Percentiles rank a stretch among this genome's conserved stretches.
Conservation (phyloP, 2,113 vertebrate genomes). For the Hyperopisus bebe region DNA sequence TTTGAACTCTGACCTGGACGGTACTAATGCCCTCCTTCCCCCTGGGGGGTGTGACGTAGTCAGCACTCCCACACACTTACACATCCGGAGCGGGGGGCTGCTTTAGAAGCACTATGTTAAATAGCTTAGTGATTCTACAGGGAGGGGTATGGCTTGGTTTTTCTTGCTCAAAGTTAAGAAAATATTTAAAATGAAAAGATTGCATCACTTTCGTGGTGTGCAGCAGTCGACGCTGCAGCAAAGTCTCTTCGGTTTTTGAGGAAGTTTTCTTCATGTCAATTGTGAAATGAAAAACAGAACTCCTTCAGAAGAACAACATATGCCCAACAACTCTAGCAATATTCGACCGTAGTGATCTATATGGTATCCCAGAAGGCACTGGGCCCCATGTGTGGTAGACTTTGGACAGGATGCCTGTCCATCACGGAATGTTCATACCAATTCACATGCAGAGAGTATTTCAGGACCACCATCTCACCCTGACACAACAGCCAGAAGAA, state of each 20-base stretch:
- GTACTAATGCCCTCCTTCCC: neutral
- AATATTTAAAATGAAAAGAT: constrained; percentile 7
- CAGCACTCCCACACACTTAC: constrained; percentile 5
- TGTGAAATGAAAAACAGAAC: neutral
- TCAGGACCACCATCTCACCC: neutral
- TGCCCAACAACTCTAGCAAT: neutral
- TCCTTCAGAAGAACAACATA: neutral
- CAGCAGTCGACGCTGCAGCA: neutral
- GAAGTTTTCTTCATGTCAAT: neutral
- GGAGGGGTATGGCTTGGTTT: neutral
- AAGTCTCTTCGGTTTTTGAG: neutral
- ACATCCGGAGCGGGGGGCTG: neutral
- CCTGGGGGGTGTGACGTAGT: neutral
- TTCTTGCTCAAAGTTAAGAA: neutral
- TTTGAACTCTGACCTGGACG: neutral
- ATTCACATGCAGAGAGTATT: neutral
- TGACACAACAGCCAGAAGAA: neutral
- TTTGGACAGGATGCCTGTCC: neutral
- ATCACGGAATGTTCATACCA: neutral
- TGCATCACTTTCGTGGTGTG: neutral
- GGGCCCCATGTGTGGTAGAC: neutral
- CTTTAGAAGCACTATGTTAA: constrained; percentile 6
- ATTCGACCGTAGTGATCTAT: neutral
- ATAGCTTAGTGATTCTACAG: neutral
- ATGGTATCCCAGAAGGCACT: neutral